Base-by-base conservation (phyloP, 2,888 invertebrate genomes). In the Caenorhabditis macrosperma region DNA sequence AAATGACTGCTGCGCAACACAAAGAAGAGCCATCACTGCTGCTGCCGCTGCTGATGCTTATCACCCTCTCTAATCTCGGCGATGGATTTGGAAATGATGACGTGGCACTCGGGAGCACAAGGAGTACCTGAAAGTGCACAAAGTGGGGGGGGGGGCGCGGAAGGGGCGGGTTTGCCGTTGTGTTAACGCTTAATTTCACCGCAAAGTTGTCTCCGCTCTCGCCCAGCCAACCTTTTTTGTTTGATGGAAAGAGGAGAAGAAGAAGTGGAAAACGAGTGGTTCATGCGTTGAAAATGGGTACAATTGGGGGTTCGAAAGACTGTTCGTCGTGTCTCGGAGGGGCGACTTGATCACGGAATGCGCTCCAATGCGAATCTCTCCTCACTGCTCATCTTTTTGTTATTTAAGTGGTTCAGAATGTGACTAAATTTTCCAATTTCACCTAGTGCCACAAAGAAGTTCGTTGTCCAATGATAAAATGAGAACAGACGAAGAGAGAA, bases 111-210 rank as follows among this genome's bases (percentile, higher is more conserved):
- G n/a, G n/a, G n/a, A n/a, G n/a, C n/a, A n/a, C n/a, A 55, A 33
- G 12, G 6, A 33, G 28, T 6, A 54, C 30, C n/a, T 35, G n/a
- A 26, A 64, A 55, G 54, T 66, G 46, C 20, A 46, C 46, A 46
- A 17, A 46, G 20, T 46, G 46, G 20, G 20, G 46, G 5, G 67
- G 55, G 33, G 55, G 67, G 55, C n/a, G n/a, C n/a, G n/a, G n/a
- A n/a, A n/a, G n/a, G 46, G 15, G 22, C 30, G 52, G 33, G 33
- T 7, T 7, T 10, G 41, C 17, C 30, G 20, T 35, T 52, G 59
- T 68, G 68, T 68, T 68, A 68, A 68, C 68, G 68, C 68, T 68
- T 68, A 68, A 68, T 68, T 68, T 68, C 68, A 68, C 68, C 17
- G 38, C 35, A 17, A 22, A n/a, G 30, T 55, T n/a, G 28, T n/a